Evolutionary conservation across 37 sponge, comb jelly and placozoan species (phyloP), one percentile per base, ranked within the genome.

Genomic region (Petrosia ficiformis): DNA sequence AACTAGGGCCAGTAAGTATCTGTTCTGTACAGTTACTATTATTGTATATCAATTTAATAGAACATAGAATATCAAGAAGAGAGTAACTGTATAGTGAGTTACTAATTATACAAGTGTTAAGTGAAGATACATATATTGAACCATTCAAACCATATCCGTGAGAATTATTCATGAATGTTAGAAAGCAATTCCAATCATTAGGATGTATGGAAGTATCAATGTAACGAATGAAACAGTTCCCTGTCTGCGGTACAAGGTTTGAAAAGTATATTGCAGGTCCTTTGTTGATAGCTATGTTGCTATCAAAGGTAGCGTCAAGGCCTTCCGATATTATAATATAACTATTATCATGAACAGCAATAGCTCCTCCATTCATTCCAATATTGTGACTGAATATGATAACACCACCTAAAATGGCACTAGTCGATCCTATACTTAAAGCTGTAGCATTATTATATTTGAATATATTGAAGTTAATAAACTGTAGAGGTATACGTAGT

Each of bases 331-430:
- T 48, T 19, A 48, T 48, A 14, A 48, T 48, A 19, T 8, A 48
- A 14, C 54, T 48, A 19, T 14, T 14, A 48, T 48, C 54, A 48
- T 48, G 14, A 8, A 48, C 14, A 19, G 54, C 54, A 48, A 48
- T 48, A 48, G 54, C 54, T 19, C 54, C 54, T 19, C 54, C 54
- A 48, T 48, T 48, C 54, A 48, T 48, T 48, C 54, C 54, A 48
- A 14, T 48, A 14, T 48, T 48, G 54, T 14, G 8, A 19, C 14
- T 48, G 54, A 48, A 48, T 8, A 19, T 48, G 14, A 14, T 14
- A 48, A 19, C 14, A 48, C 54, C 54, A 48, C 54, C 54, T 19
- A 48, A n/a, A n/a, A n/a, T n/a, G n/a, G n/a, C n/a, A n/a, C n/a
- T n/a, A n/a, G n/a, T n/a, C n/a, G n/a, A n/a, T n/a, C n/a, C n/a